phyloP scores from a whole-genome alignment of 2,113 vertebrate species.

The Scophthalmus maximus region DNA sequence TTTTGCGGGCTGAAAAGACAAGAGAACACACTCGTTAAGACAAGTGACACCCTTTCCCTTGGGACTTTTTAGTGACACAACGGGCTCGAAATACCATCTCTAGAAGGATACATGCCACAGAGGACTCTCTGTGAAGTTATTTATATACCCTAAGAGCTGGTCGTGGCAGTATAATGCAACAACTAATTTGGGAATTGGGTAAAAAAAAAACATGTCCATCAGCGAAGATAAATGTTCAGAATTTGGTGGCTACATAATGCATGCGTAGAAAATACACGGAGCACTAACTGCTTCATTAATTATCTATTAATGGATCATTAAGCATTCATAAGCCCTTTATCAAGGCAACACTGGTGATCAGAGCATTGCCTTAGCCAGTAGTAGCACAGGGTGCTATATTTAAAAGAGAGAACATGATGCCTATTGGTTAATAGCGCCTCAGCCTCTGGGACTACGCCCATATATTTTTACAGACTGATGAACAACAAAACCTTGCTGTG shows the following conservation, averaged over 20 bases:
- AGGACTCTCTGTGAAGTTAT: constrained; percentile 67
- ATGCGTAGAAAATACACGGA: constrained; percentile 67
- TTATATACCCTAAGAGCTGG: constrained; percentile 58
- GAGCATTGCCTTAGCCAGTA: constrained; percentile 27
- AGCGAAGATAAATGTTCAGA: constrained; percentile 55
- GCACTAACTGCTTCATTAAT: constrained; percentile 75
- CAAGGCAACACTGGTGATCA: constrained; percentile 60
- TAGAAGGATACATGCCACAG: constrained; percentile 68
- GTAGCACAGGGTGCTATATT: constrained; percentile 52
- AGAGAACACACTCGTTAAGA: constrained; percentile 77
- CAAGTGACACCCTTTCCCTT: constrained; percentile 54
- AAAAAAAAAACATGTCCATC: constrained; percentile 66
- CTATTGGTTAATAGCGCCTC: constrained; percentile 53
- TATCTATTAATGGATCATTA: constrained; percentile 77
- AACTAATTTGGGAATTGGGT: constrained; percentile 62
- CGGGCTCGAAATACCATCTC: constrained; percentile 54
- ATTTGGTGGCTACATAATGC: constrained; percentile 61
- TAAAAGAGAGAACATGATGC: constrained; percentile 55
- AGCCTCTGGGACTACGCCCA: constrained; percentile 34
- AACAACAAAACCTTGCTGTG: constrained; percentile 29
- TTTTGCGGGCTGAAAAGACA: constrained; percentile 95
- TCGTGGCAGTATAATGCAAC: constrained; percentile 31
- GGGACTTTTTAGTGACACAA: constrained; percentile 60
- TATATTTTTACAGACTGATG: constrained; percentile 45
- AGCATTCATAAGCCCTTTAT: constrained; percentile 72